Evolutionary conservation across 2,113 vertebrate species (phyloP).

Genomic region (Podilymbus podiceps): DNA sequence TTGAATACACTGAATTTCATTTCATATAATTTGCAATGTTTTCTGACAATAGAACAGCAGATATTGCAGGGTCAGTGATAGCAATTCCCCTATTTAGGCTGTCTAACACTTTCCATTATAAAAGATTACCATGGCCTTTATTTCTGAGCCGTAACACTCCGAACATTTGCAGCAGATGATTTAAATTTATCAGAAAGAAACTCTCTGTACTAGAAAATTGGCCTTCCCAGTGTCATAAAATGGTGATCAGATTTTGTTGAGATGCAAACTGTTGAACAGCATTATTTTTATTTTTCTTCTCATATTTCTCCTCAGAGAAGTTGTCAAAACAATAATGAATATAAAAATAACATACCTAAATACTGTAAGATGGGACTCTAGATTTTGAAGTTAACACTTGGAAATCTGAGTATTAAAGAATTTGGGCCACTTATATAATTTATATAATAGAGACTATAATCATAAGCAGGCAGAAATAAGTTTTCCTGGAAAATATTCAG

Average conservation of each 20-base stretch:
- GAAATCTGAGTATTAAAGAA: not conserved
- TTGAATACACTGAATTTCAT: not conserved
- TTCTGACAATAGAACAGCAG: conserved; percentile 6
- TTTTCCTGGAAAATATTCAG: not conserved
- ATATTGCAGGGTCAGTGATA: not conserved
- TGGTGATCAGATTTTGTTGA: not conserved
- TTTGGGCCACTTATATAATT: not conserved
- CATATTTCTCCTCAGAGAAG: not conserved
- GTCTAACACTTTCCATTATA: conserved; percentile 24
- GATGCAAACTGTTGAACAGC: not conserved
- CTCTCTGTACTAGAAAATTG: not conserved
- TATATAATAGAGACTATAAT: not conserved
- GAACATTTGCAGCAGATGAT: not conserved
- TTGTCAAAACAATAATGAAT: not conserved
- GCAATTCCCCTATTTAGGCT: not conserved
- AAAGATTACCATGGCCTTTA: conserved; percentile 27
- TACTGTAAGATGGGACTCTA: not conserved
- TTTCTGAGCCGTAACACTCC: not conserved
- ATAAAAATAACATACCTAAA: not conserved
- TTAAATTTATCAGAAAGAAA: conserved; percentile 21
- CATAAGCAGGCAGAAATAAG: not conserved
- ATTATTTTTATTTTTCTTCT: not conserved
- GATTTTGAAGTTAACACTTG: not conserved
- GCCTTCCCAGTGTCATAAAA: not conserved
- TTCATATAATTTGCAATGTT: not conserved